Base-by-base conservation (phyloP, 2,888 invertebrate genomes). In the Selenia dentaria region DNA sequence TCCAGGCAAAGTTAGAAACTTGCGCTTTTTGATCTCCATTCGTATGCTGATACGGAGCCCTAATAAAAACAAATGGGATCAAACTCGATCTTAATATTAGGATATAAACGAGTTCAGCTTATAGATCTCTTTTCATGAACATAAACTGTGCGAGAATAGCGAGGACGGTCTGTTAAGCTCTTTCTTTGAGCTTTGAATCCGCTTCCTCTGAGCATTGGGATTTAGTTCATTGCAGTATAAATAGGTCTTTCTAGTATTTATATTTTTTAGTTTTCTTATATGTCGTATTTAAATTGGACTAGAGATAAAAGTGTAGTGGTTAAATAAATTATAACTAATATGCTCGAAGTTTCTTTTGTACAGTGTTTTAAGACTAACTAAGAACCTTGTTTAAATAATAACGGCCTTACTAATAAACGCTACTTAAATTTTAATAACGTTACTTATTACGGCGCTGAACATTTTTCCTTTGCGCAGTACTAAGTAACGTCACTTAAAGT, bases 31-130 rank as follows among this genome's bases (percentile, higher is more conserved):
- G 70, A 68, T 61, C 66, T 59, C 73, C 78, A 83, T 83, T 83
- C 65, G 74, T 80, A 82, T 83, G 80, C 80, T 79, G 80, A 82
- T 82, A 76, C 69, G 69, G 65, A 57, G 60, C 72, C 75, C 71
- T 76, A 79, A 83, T 82, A 83, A 83, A 83, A 82, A 80, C 71
- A 79, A 81, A 82, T 76, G 72, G 75, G 68, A 74, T 73, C 74
- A 74, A 64, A 60, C 66, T 68, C 70, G 78, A 79, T 81, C 79
- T 77, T 73, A 79, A 81, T 81, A 82, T 80, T 71, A 74, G 76
- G 75, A 79, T 74, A 81, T 79, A 76, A 75, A 56, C 52, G 56
- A 54, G 51, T 41, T 50, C 16, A 45, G 47, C 43, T 43, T 54
- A 54, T 52, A 54, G 40, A 59, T 59, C 51, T 55, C 40, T 56